Evolutionary conservation across 2,888 invertebrate genomes (phyloP).

Genomic region (Ditula angustiorana): DNA sequence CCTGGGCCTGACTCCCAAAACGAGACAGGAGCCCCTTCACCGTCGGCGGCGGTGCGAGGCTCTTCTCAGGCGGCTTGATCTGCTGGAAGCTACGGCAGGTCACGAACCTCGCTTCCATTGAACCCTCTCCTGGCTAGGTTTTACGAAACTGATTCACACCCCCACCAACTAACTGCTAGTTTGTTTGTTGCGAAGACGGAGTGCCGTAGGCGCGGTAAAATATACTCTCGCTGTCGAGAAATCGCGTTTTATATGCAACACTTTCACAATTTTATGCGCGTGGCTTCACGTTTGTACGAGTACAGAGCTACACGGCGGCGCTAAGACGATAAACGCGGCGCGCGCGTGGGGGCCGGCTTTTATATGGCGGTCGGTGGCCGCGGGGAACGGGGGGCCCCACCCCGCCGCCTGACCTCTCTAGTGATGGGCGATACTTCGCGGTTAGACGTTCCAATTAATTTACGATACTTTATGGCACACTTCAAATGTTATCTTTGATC

Average conservation of each 20-base stretch:
- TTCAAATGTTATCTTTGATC: slow-evolving; percentile 23
- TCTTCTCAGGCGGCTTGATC: slow-evolving; percentile 85
- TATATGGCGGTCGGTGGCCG: slow-evolving; percentile 62
- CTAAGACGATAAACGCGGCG: slow-evolving; percentile 78
- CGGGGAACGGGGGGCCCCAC: slow-evolving; percentile 54
- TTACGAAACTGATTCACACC: slow-evolving; percentile 64
- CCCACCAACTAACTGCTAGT: slow-evolving; percentile 60
- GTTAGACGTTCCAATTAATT: slow-evolving; percentile 1
- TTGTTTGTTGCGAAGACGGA: slow-evolving; percentile 46
- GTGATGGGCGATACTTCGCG: slow-evolving; percentile 56
- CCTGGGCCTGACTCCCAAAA: slow-evolving; percentile 84
- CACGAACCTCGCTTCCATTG: slow-evolving; percentile 86
- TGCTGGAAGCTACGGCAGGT: slow-evolving; percentile 84
- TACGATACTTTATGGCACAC: slow-evolving; percentile 26
- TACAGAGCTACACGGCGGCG: slow-evolving; percentile 69
- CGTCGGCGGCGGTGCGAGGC: slow-evolving; percentile 79
- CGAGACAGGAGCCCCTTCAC: slow-evolving; percentile 83
- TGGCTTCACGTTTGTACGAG: slow-evolving; percentile 60
- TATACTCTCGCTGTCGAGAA: slow-evolving; percentile 77
- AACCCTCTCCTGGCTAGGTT: slow-evolving; percentile 74
- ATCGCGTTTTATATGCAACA: slow-evolving; percentile 73
- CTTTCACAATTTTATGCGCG: slow-evolving; percentile 82
- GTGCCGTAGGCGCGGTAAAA: slow-evolving; percentile 56
- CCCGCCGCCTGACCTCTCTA: slow-evolving; percentile 67
- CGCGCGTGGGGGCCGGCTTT: slow-evolving; percentile 68